Evolutionary conservation across 2,797 vertebrate genomes (phyloP).

Genomic region (Distichodus sexfasciatus): DNA sequence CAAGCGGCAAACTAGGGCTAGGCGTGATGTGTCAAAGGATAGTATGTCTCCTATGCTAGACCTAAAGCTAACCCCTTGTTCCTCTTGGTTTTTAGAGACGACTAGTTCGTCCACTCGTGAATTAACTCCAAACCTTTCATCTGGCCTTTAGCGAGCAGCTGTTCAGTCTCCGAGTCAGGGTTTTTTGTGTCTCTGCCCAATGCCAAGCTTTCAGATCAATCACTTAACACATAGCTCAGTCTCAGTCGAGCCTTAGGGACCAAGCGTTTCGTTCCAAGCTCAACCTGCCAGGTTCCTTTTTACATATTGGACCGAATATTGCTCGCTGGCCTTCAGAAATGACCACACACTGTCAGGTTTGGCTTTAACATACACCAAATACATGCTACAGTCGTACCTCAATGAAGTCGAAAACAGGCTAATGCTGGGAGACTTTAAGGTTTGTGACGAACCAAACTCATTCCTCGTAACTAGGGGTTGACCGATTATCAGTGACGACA

Average conservation of each 20-base stretch:
- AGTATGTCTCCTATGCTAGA: too few relatives aligned
- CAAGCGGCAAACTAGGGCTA: too few relatives aligned
- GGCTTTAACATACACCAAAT: conserved; percentile 24
- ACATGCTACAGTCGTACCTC: conserved; percentile 19
- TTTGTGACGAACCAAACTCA: too few relatives aligned
- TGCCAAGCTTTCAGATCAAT: conserved; percentile 29
- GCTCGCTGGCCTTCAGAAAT: conserved; percentile 33
- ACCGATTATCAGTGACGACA: too few relatives aligned
- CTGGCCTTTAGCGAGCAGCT: conserved; percentile 62
- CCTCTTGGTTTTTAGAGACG: too few relatives aligned
- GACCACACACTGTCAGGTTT: conserved; percentile 40
- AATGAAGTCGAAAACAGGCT: conserved; percentile 12
- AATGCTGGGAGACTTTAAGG: too few relatives aligned
- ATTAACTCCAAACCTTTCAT: conserved; percentile 37
- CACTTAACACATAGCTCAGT: conserved; percentile 13
- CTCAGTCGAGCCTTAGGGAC: conserved; percentile 15
- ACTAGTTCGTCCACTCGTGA: too few relatives aligned
- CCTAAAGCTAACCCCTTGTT: too few relatives aligned
- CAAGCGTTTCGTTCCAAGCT: conserved; percentile 10
- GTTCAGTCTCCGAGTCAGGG: conserved; percentile 61
- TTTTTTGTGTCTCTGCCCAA: conserved; percentile 47
- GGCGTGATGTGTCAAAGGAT: too few relatives aligned
- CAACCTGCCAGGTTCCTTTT: conserved; percentile 24
- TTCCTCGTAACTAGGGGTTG: too few relatives aligned
- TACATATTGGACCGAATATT: conserved; percentile 49